A percentile compares a stretch with the other conserved stretches of the same genome.
phyloP scores from a whole-genome alignment of 2,888 invertebrate genomes.

The Mythimna impura region DNA sequence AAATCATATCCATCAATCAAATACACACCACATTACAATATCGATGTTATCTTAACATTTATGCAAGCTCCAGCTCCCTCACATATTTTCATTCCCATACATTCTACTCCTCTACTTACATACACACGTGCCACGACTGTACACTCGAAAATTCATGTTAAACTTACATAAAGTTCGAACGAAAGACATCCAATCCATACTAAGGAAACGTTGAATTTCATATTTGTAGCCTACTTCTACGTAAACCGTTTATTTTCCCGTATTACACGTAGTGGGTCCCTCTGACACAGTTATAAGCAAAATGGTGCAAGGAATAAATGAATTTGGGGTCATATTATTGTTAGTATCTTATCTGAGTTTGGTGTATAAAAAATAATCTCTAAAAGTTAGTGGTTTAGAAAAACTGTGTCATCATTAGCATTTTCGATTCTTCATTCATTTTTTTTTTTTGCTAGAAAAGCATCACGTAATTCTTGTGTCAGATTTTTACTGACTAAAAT shows the following conservation, averaged over 20 bases:
- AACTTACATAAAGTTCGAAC: slow-evolving; percentile 57
- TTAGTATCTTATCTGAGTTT: not conserved
- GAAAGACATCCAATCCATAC: slow-evolving; percentile 62
- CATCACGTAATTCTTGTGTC: no score
- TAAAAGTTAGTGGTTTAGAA: no score
- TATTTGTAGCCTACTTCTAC: slow-evolving; percentile 72
- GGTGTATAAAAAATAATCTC: not conserved
- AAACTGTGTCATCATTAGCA: no score
- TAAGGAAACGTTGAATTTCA: slow-evolving; percentile 70
- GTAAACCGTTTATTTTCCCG: slow-evolving; percentile 76
- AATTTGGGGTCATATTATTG: slow-evolving; percentile 7
- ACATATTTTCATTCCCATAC: slow-evolving; percentile 43
- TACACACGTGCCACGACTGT: slow-evolving; percentile 50
- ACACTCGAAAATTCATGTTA: slow-evolving; percentile 56
- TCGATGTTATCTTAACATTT: slow-evolving; percentile 19
- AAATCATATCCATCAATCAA: not conserved
- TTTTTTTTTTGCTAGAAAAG: no score
- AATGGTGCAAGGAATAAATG: slow-evolving; percentile 34
- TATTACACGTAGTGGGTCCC: slow-evolving; percentile 65
- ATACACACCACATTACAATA: not conserved
- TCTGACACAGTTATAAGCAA: slow-evolving; percentile 45
- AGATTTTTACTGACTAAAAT: no score
- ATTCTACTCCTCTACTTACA: slow-evolving; percentile 36
- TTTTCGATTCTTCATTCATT: no score
- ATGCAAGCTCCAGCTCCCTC: slow-evolving; percentile 2